phyloP scores from a whole-genome alignment of 2,888 invertebrate genomes.

The Orthosia gracilis region DNA sequence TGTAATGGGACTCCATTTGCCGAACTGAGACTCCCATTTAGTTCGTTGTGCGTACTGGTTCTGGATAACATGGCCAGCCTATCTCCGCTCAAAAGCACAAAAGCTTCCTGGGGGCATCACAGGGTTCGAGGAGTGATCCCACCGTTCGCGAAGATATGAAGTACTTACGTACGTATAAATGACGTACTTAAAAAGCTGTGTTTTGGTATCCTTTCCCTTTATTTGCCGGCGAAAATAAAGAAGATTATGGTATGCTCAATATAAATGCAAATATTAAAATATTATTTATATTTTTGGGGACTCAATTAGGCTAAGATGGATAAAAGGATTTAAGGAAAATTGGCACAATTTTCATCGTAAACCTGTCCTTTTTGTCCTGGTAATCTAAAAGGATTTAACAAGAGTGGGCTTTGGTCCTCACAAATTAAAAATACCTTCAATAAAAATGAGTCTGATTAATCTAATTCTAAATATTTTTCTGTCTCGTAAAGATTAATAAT shows the following conservation, averaged over 20 bases:
- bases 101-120: too few relatives aligned
- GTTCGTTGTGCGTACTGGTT: too few relatives aligned
- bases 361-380: background rate
- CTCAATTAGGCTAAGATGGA: slow-evolving; percentile 21
- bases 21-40: too few relatives aligned
- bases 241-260: slow-evolving; percentile 10
- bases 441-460: background rate
- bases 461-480: background rate
- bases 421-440: background rate
- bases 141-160: too few relatives aligned
- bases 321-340: slow-evolving; percentile 23
- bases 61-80: too few relatives aligned
- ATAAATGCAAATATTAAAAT: slow-evolving; percentile 29
- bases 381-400: slow-evolving; percentile 4
- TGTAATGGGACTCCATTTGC: too few relatives aligned
- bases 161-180: background rate
- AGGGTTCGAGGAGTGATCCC: too few relatives aligned
- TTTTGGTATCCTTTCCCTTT: background rate
- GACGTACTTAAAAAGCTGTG: background rate
- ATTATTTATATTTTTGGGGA: slow-evolving; percentile 23
- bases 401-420: background rate
- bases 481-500: background rate
- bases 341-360: slow-evolving; percentile 2
- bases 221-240: background rate
- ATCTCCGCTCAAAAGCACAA: too few relatives aligned